Evolutionary conservation across 2,888 invertebrate genomes (phyloP).

Genomic region (Automeris io): DNA sequence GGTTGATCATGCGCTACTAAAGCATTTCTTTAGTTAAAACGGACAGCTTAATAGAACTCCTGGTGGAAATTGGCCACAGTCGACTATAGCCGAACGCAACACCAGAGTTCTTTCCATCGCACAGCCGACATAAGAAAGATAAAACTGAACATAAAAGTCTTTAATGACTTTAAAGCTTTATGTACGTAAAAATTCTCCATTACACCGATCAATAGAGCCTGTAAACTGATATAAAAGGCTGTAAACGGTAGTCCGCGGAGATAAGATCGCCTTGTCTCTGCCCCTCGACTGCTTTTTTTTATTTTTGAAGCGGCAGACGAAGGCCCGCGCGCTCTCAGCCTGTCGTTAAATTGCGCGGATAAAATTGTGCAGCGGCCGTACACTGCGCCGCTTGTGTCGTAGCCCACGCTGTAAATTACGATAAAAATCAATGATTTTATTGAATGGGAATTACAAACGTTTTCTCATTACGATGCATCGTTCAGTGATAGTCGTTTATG

Average conservation of each 20-base stretch:
- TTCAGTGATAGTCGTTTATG: constrained; percentile 19
- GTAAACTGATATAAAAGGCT: constrained; percentile 20
- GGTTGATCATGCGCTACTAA: too few species aligned
- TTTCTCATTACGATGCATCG: constrained; percentile 7
- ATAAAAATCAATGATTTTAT: constrained; percentile 32
- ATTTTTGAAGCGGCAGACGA: constrained; percentile 20
- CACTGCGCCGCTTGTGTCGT: constrained; percentile 13
- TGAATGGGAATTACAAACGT: constrained; percentile 23
- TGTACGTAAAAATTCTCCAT: too few species aligned
- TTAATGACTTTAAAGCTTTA: too few species aligned
- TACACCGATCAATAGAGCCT: constrained; percentile 22
- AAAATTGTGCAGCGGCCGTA: constrained; percentile 21
- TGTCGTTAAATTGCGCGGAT: constrained; percentile 26
- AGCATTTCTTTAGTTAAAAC: too few species aligned
- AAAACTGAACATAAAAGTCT: too few species aligned
- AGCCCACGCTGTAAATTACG: constrained; percentile 22
- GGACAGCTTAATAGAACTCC: too few species aligned
- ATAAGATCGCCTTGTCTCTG: constrained; percentile 38
- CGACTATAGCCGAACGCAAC: too few species aligned
- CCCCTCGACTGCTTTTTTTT: constrained; percentile 31
- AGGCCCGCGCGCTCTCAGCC: constrained; percentile 14
- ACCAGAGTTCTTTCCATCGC: too few species aligned
- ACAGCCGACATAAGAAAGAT: too few species aligned
- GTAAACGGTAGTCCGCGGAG: constrained; percentile 47
- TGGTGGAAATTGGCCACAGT: too few species aligned